phyloP scores from a whole-genome alignment of 2,888 invertebrate species.

The Tanytarsus gracilentus region DNA sequence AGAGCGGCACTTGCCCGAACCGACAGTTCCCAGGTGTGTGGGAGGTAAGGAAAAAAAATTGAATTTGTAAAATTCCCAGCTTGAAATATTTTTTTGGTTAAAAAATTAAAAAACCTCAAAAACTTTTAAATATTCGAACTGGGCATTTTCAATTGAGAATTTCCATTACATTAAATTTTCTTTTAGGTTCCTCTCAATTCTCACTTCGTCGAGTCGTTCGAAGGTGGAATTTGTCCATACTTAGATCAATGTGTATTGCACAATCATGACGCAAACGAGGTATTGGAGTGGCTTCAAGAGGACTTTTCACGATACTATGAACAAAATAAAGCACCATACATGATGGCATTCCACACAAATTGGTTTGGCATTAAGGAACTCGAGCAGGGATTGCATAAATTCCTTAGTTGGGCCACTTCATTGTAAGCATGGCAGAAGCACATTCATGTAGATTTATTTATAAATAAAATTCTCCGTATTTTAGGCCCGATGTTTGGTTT shows the following conservation, averaged over 20 bases:
- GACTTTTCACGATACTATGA: constrained; percentile 78
- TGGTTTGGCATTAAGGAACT: constrained; percentile 88
- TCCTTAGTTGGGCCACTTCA: constrained; percentile 69
- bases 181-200: constrained; percentile 65
- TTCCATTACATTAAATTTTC: neutral
- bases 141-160: too few species aligned
- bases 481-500: constrained; percentile 76
- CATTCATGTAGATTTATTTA: constrained; percentile 32
- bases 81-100: neutral
- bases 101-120: neutral
- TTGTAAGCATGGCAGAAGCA: constrained; percentile 46
- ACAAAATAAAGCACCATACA: constrained; percentile 81
- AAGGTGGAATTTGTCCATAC: constrained; percentile 88
- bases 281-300: constrained; percentile 81
- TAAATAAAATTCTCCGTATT: constrained; percentile 33
- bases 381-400: constrained; percentile 73
- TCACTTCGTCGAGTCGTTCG: constrained; percentile 77
- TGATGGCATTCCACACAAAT: constrained; percentile 94
- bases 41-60: constrained; percentile 49
- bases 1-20: constrained; percentile 83
- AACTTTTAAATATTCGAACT: too few species aligned
- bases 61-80: too few species aligned
- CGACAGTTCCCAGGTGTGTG: constrained; percentile 88
- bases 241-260: constrained; percentile 86
- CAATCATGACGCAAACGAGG: constrained; percentile 68